These are phyloP conservation scores for Patagioenas fasciata DNA, from an alignment of 2,113 vertebrate genomes.

Conservation along the genomic window DNA sequence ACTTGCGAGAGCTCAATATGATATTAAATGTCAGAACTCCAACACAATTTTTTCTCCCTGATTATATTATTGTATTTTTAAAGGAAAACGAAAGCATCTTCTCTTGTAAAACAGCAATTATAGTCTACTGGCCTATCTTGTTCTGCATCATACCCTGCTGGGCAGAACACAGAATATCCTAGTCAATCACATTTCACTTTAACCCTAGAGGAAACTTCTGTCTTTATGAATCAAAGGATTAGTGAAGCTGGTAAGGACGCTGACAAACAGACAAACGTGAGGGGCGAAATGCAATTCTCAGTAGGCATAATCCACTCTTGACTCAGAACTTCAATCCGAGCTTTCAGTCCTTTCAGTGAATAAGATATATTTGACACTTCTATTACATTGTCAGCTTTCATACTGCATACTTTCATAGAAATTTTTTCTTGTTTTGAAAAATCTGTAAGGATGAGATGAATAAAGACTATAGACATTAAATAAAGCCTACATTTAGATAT, in stretches of 20 bases:
- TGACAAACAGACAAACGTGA: accelerated
- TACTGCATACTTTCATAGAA: neutral
- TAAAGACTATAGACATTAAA: neutral
- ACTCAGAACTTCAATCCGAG: neutral
- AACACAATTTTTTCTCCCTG: neutral
- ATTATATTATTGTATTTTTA: neutral
- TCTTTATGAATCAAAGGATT: conserved; percentile 32
- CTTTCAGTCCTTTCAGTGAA: neutral
- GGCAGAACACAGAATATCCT: neutral
- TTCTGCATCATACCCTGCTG: neutral
- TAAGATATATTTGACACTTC: neutral
- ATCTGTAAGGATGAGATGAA: neutral
- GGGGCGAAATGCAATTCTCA: neutral
- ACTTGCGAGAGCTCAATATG: neutral
- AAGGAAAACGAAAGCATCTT: neutral
- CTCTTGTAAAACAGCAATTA: neutral
- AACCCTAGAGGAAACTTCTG: neutral
- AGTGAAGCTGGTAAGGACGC: neutral
- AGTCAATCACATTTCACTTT: neutral
- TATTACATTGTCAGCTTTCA: neutral
- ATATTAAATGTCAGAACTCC: neutral
- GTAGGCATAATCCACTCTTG: neutral
- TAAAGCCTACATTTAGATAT: neutral
- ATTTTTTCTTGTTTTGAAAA: neutral
- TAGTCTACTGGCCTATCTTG: neutral